These are phyloP conservation scores for Scaptodrosophila lebanonensis DNA, from an alignment of 1,140 invertebrate genomes.

Conservation along the genomic window DNA sequence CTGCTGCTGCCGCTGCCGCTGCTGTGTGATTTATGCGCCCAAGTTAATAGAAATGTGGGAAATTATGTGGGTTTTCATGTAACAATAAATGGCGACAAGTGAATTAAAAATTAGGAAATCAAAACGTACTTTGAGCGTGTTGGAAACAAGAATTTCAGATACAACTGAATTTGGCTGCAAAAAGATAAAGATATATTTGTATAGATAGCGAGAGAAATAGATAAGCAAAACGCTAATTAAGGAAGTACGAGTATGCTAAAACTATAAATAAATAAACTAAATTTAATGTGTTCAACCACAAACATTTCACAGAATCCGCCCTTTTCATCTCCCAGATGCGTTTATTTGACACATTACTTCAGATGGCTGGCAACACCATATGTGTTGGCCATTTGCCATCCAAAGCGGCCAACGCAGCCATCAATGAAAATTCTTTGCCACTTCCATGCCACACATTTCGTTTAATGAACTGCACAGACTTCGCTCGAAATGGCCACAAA, in stretches of 20 bases:
- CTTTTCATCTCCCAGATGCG: too few relatives aligned
- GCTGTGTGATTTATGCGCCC: constrained; percentile 35
- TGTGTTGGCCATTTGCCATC: too few relatives aligned
- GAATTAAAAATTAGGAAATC: constrained; percentile 24
- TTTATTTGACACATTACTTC: too few relatives aligned
- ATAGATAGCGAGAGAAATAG: constrained; percentile 26
- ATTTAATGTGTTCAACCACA: too few relatives aligned
- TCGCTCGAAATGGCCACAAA: background rate
- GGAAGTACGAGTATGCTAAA: constrained; percentile 25
- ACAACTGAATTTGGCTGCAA: constrained; percentile 66
- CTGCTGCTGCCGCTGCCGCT: constrained; percentile 23
- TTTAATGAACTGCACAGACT: constrained; percentile 21
- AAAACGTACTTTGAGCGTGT: constrained; percentile 69
- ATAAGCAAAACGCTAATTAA: constrained; percentile 3
- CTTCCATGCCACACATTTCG: too few relatives aligned
- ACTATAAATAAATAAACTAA: constrained; percentile 23
- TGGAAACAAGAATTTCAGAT: constrained; percentile 66
- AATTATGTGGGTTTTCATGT: constrained; percentile 6
- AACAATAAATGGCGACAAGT: constrained; percentile 11
- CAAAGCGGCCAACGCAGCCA: constrained; percentile 2
- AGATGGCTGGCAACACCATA: too few relatives aligned
- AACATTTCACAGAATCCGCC: too few relatives aligned
- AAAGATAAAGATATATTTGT: constrained; percentile 38
- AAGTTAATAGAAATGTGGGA: constrained; percentile 29
- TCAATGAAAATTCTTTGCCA: background rate